Base-by-base conservation (phyloP, 2,888 invertebrate species). In the Rhagonycha lutea region DNA sequence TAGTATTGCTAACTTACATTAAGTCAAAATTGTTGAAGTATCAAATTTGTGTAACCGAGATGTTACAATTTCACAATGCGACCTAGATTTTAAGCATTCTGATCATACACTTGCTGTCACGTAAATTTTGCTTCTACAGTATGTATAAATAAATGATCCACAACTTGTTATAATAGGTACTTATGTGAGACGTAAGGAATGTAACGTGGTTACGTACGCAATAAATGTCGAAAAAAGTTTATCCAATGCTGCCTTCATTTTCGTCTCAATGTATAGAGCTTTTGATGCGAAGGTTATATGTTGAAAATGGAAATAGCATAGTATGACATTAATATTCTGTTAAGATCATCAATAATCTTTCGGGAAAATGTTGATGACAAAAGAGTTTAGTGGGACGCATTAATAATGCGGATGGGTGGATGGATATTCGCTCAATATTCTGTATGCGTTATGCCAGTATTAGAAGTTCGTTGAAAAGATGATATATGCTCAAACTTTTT, bases 261-360 rank as follows among this genome's bases (percentile, higher is more conserved):
- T n/a, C n/a, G 47, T 8, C 47, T 47, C 12, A 47, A 47, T 47
- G n/a, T 47, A 47, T 47, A 5, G 47, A 47, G 47, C 47, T 47
- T 7, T 47, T 2, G 47, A n/a, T 47, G n/a, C 47, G n/a, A 47
- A 47, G 47, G 47, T 47, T 12, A 65, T 65, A 65, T 24, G 26
- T 24, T 24, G 63, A 65, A 65, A 65, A 24, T 23, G 63, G 26
- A 65, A 65, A 65, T 65, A 24, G 23, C 26, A 18, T 65, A 65
- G 63, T n/a, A 65, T 26, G 63, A 65, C 63, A 65, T 65, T 65
- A 65, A 65, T 73, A 18, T 62, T 73, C 23, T 28, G 61, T 61
- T 61, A 61, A 62, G 73, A 73, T 73, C 73, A 73, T 73, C 68
- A 73, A 73, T 73, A 73, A 68, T 73, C 68, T 24, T 62, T 32